phyloP scores from a whole-genome alignment of 2,113 vertebrate species.

The Choloepus hoffmanni region DNA sequence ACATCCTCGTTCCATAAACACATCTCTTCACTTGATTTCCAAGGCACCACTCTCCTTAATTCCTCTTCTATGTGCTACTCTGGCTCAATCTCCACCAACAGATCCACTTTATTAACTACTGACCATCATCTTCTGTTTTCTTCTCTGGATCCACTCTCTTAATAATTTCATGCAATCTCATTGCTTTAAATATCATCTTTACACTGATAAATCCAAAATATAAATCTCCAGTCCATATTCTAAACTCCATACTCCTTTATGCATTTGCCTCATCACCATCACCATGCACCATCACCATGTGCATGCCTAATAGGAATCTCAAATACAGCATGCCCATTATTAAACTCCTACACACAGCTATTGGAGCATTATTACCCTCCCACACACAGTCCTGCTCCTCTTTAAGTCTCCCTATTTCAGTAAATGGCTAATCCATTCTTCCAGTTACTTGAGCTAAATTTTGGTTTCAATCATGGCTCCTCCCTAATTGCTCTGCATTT shows the following conservation, averaged over 20 bases:
- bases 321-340: not conserved
- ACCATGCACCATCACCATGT: not conserved
- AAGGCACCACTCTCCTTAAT: not conserved
- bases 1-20: not conserved
- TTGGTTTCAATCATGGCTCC: not conserved
- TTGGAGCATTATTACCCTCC: not conserved
- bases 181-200: not conserved
- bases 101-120: not conserved
- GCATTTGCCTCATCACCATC: not conserved
- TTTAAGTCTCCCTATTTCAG: not conserved
- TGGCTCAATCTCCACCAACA: not conserved
- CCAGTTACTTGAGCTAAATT: not conserved
- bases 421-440: not conserved
- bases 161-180: not conserved
- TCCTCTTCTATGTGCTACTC: not conserved
- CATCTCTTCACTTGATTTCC: not conserved
- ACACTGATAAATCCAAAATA: not conserved
- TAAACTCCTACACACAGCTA: not conserved
- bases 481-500: not conserved
- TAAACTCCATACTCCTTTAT: not conserved
- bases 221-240: not conserved
- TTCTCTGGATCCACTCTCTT: not conserved
- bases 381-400: not conserved
- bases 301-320: not conserved
- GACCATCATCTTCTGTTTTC: not conserved